Evolutionary conservation across 2,797 vertebrate genomes (phyloP).

Genomic region (Oreonectes daqikongensis): DNA sequence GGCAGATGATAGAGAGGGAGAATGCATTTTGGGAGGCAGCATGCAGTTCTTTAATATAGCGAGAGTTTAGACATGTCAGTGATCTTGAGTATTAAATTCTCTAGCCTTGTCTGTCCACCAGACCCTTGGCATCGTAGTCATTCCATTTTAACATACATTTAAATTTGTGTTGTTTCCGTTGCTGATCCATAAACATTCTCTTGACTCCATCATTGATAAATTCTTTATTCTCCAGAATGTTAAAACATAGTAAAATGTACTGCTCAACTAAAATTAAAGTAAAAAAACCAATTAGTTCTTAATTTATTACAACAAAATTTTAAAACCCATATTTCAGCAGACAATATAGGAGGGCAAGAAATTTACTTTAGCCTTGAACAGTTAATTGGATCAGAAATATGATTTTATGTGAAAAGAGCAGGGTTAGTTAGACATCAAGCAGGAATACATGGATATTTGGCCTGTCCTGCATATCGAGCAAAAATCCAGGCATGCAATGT

Average conservation of each 20-base stretch:
- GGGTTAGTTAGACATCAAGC: too few relatives aligned
- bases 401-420: too few relatives aligned
- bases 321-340: not conserved
- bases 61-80: not conserved
- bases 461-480: not conserved
- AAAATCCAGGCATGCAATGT: not conserved
- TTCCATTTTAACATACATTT: not conserved
- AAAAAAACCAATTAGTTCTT: not conserved
- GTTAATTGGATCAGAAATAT: too few relatives aligned
- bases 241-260: not conserved
- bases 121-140: not conserved
- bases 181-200: constrained; percentile 27
- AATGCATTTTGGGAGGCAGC: constrained; percentile 65
- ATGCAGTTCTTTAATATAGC: constrained; percentile 66
- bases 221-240: constrained; percentile 14
- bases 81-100: not conserved
- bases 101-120: not conserved
- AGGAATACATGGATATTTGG: not conserved
- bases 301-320: not conserved
- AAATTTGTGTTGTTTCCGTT: constrained; percentile 9
- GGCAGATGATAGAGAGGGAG: constrained; percentile 63
- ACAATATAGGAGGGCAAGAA: not conserved
- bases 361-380: too few relatives aligned
- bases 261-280: not conserved
- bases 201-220: constrained; percentile 10